Percentiles rank a stretch among this genome's conserved stretches.
Conservation (phyloP, 2,888 invertebrate species). For the Trypoxylon attenuatum region DNA sequence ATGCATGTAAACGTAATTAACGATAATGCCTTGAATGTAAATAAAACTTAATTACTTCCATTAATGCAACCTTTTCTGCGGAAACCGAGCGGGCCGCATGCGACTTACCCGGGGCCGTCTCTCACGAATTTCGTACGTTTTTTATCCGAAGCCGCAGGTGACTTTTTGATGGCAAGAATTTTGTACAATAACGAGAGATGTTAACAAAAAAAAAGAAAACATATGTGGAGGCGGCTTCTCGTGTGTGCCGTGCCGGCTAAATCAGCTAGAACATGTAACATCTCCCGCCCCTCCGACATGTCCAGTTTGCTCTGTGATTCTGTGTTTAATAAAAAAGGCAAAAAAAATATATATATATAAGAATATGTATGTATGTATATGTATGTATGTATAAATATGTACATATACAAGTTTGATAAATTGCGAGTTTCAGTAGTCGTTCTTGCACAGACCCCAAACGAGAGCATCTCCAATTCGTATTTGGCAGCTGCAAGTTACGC, state of each 20-base stretch:
- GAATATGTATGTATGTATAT: conserved; percentile 7
- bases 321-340: conserved; percentile 70
- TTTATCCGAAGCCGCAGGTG: conserved; percentile 53
- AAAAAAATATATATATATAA: conserved; percentile 29
- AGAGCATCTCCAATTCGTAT: conserved; percentile 1
- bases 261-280: conserved; percentile 57
- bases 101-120: conserved; percentile 31
- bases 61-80: conserved; percentile 54
- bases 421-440: conserved; percentile 16
- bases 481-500: not conserved
- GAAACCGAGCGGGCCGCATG: conserved; percentile 44
- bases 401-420: conserved; percentile 33
- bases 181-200: conserved; percentile 53
- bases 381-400: conserved; percentile 1
- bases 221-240: conserved; percentile 24
- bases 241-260: conserved; percentile 19
- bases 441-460: conserved; percentile 22
- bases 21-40: conserved; percentile 74
- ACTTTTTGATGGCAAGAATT: conserved; percentile 61
- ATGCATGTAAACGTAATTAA: conserved; percentile 64
- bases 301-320: conserved; percentile 74
- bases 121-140: conserved; percentile 58
- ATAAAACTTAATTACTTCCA: conserved; percentile 71
- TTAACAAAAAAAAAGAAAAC: conserved; percentile 21
- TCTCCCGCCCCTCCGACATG: conserved; percentile 67